Evolutionary conservation across 2,113 vertebrate species (phyloP).

Genomic region (Pao palembangensis): DNA sequence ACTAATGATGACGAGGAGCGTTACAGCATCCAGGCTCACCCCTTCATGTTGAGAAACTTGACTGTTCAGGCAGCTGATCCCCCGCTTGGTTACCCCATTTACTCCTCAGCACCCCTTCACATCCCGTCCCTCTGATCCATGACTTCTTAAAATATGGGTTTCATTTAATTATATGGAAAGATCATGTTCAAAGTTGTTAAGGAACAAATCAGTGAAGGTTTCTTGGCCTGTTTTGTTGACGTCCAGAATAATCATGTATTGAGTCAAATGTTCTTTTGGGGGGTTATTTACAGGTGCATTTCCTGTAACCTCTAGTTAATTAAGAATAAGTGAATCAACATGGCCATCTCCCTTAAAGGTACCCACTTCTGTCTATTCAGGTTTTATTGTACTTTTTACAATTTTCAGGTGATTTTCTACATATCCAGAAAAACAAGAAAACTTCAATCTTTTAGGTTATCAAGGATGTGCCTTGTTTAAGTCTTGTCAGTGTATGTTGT

Average conservation of each 20-base stretch:
- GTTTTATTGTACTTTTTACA: conserved; percentile 43
- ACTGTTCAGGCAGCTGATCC: conserved; percentile 94
- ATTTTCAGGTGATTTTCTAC: conserved; percentile 21
- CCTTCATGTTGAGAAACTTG: conserved; percentile 88
- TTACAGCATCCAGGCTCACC: conserved; percentile 96
- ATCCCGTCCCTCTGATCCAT: conserved; percentile 80
- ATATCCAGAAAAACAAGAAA: conserved; percentile 38
- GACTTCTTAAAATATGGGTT: neutral
- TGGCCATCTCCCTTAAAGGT: conserved; percentile 2
- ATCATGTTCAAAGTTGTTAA: too few species aligned
- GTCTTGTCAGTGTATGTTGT: conserved; percentile 53
- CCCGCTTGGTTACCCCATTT: conserved; percentile 92
- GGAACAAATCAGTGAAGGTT: too few species aligned
- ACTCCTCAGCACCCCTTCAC: conserved; percentile 86
- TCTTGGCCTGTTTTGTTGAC: neutral
- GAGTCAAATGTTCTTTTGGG: conserved; percentile 9
- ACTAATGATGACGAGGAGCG: conserved; percentile 97
- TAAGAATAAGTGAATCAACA: conserved; percentile 4
- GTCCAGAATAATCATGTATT: neutral
- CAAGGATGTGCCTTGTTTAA: conserved; percentile 71
- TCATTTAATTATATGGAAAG: neutral
- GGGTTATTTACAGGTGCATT: neutral
- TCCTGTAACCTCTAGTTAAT: too few species aligned
- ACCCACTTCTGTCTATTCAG: conserved; percentile 18
- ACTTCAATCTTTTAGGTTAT: conserved; percentile 56